Evolutionary conservation across 2,888 invertebrate species (phyloP), one percentile per base, ranked within the genome.

Genomic region (Heliconius ismenius): DNA sequence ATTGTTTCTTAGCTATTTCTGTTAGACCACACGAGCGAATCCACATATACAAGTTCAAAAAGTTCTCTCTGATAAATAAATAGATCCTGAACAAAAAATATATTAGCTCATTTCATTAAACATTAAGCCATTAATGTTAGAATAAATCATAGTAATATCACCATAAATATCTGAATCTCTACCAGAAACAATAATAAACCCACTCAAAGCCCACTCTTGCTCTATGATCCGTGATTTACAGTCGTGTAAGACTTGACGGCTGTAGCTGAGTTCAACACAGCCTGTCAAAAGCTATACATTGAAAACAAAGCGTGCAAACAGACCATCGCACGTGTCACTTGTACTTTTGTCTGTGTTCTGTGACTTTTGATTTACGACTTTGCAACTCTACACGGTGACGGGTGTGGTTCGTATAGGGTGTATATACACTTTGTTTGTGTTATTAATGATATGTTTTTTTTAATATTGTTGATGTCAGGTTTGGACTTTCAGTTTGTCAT

Each of bases 161-260:
- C 13, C 24, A 62, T 24, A 10, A 70, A 70, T 28, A 9, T n/a
- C 13, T 32, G 36, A 70, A 24, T 32, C 39, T 13, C 39, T 18
- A 7, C 54, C 54, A 28, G 32, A 21, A 32, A 32, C 18, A 43
- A 39, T 62, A 39, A 18, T 62, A 43, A 26, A 58, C 28, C 39
- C 24, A 65, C 36, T 63, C 32, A 65, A 24, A 49, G 18, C 65
- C 43, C 62, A 58, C 65, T 74, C 58, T 67, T 74, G 36, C 49
- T 74, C 74, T 65, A 82, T 80, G 82, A 81, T 79, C 77, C 80
- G 81, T 84, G 86, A 86, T 86, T 84, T 86, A 86, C 82, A 81
- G 79, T 73, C 74, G 64, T 78, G 78, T 78, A 64, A 80, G 78
- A 70, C 77, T 75, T 81, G 81, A 80, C 77, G 78, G 79, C 76